A percentile compares a stretch with the other conserved stretches of the same genome.
Evolutionary conservation across 1,140 invertebrate species (phyloP).

Genomic region (Melipona quadrifasciata): DNA sequence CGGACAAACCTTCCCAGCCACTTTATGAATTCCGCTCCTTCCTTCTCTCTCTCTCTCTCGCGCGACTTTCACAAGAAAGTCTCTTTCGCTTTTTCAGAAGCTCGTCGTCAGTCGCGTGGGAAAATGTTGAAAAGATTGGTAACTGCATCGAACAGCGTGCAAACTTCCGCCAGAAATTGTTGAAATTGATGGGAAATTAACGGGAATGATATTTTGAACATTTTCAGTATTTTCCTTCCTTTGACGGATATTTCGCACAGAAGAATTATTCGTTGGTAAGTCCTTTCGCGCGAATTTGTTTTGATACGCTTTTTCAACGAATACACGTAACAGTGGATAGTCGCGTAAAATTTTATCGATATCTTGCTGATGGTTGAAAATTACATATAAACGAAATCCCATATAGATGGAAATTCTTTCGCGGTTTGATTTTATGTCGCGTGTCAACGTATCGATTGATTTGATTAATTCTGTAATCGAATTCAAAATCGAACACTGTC

Average conservation of each 20-base stretch:
- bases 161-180: neutral
- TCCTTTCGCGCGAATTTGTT: neutral
- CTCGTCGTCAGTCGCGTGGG: neutral
- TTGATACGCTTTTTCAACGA: too few species aligned
- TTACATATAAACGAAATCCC: too few species aligned
- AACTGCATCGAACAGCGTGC: neutral
- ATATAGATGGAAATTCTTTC: too few species aligned
- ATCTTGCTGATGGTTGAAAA: too few species aligned
- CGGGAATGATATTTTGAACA: neutral
- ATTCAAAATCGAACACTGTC: too few species aligned
- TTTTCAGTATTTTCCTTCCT: neutral
- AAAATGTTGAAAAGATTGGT: neutral
- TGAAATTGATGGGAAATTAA: neutral
- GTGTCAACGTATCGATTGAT: too few species aligned
- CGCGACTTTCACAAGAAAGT: neutral
- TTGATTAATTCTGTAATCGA: too few species aligned
- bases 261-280: neutral
- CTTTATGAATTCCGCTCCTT: constrained; percentile 58
- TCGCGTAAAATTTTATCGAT: too few species aligned
- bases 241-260: too few species aligned
- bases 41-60: too few species aligned
- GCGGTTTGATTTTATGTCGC: too few species aligned
- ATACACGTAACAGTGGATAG: too few species aligned
- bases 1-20: constrained; percentile 51
- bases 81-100: neutral